Evolutionary conservation across 2,797 vertebrate species (phyloP).

Genomic region (Peromyscus aztecus): DNA sequence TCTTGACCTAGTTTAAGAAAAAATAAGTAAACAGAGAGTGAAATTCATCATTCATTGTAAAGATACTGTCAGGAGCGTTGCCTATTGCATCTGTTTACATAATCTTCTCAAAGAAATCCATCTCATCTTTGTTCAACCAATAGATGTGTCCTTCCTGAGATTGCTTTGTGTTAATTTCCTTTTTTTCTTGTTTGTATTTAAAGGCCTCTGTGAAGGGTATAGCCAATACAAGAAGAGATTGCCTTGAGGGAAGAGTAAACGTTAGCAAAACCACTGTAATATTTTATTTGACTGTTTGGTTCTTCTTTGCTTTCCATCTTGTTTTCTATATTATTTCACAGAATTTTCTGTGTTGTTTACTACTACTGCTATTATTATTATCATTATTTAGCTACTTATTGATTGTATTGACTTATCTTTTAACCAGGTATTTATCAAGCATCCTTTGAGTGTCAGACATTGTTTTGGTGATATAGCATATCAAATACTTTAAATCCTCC

Average conservation of each 20-base stretch:
- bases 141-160: background rate
- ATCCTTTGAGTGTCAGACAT: background rate
- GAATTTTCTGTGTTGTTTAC: background rate
- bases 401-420: background rate
- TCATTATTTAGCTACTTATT: background rate
- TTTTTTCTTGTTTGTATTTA: background rate
- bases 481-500: background rate
- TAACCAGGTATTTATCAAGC: background rate
- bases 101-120: background rate
- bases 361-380: background rate
- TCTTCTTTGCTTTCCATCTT: background rate
- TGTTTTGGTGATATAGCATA: background rate
- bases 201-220: background rate
- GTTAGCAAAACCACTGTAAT: background rate
- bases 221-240: background rate
- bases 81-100: constrained; percentile 67
- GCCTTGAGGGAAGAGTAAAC: background rate
- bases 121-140: background rate
- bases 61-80: background rate
- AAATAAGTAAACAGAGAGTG: constrained; percentile 26
- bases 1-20: constrained; percentile 46
- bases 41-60: constrained; percentile 59
- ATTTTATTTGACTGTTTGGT: background rate
- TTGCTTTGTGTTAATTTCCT: background rate
- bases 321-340: background rate